Evolutionary conservation across 2,797 vertebrate species (phyloP).

Genomic region (Coccyzus lansbergi): DNA sequence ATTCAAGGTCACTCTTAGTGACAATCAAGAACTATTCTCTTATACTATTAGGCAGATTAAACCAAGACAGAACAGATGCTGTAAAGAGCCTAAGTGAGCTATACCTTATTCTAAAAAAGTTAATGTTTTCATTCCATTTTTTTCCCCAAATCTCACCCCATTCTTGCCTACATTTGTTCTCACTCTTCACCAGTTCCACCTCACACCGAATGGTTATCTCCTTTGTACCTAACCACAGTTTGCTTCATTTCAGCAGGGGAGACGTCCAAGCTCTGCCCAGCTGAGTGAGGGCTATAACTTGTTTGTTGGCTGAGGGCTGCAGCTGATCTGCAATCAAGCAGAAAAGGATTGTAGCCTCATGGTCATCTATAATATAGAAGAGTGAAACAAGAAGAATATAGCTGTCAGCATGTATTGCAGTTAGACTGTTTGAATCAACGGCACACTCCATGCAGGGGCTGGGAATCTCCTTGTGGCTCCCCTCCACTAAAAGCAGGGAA

Average conservation of each 20-base stretch:
- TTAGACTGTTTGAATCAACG: neutral
- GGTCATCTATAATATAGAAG: conserved; percentile 22
- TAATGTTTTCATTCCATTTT: neutral
- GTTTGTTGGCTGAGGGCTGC: neutral
- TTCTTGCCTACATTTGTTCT: neutral
- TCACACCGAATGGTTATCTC: neutral
- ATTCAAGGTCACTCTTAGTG: neutral
- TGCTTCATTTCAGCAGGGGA: neutral
- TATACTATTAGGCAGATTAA: neutral
- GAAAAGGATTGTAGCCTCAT: neutral
- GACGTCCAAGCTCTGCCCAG: neutral
- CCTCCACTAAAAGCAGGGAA: neutral
- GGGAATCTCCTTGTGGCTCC: neutral
- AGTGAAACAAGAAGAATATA: conserved; percentile 17
- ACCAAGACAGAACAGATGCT: neutral
- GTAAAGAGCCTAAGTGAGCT: neutral
- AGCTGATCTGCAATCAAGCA: conserved; percentile 32
- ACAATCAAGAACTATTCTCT: neutral
- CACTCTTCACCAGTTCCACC: neutral
- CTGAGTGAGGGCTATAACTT: neutral
- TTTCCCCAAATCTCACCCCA: neutral
- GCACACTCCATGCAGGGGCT: neutral
- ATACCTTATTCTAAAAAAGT: neutral
- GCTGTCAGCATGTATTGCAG: neutral
- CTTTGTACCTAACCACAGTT: neutral